Evolutionary conservation across 1,140 invertebrate species (phyloP).

Genomic region (Mycetomoellerius zeteki): DNA sequence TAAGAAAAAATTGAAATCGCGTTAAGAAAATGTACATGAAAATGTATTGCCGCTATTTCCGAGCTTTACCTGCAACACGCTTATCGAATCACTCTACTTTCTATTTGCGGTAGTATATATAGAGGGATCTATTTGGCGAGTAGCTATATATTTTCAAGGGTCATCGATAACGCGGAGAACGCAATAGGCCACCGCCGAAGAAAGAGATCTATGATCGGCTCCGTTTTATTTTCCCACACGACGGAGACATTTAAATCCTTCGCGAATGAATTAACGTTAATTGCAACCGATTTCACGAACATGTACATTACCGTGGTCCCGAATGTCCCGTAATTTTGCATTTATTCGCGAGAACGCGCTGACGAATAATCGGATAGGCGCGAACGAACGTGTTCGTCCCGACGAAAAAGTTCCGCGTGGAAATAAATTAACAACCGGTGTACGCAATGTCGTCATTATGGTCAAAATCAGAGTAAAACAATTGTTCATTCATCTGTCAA

Average conservation of each 20-base stretch:
- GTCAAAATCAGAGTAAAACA: conserved; percentile 53
- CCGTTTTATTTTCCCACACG: background rate
- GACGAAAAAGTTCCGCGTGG: conserved; percentile 51
- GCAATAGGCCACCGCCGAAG: background rate
- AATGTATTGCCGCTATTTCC: background rate
- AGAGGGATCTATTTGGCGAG: conserved; percentile 71
- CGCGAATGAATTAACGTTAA: conserved; percentile 50
- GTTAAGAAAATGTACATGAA: background rate
- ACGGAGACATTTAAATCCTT: conserved; percentile 37
- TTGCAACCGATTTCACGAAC: conserved; percentile 31
- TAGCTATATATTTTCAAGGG: conserved; percentile 72
- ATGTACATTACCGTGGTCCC: conserved; percentile 35
- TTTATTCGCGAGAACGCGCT: conserved; percentile 59
- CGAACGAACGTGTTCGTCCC: conserved; percentile 6
- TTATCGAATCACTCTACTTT: conserved; percentile 63
- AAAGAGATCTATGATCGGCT: background rate
- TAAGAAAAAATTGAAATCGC: background rate
- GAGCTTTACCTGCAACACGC: conserved; percentile 5
- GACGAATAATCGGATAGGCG: conserved; percentile 55
- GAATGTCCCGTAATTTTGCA: conserved; percentile 48
- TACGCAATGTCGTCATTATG: conserved; percentile 51
- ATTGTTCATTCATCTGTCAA: conserved; percentile 55
- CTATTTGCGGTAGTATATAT: conserved; percentile 74
- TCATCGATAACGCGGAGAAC: conserved; percentile 58
- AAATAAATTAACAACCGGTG: conserved; percentile 58